These are phyloP conservation scores for Gopherus evgoodei DNA, from an alignment of 2,113 vertebrate genomes.

Conservation along the genomic window DNA sequence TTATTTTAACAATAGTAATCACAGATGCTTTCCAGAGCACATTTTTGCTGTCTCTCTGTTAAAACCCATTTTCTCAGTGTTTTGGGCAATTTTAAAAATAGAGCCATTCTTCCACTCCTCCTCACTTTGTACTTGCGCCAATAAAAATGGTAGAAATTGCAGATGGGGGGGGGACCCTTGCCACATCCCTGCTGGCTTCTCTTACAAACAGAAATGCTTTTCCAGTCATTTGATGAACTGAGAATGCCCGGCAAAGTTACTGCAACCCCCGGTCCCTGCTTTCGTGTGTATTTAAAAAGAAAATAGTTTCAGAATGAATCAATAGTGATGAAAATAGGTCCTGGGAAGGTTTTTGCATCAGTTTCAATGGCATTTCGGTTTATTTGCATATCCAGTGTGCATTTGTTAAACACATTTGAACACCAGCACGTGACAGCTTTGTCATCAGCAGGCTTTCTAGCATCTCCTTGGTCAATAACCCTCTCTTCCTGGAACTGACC, in stretches of 20 bases:
- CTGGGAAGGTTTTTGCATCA: conserved; percentile 28
- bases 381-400: conserved; percentile 32
- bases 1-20: background rate
- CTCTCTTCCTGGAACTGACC: background rate
- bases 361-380: conserved; percentile 40
- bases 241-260: background rate
- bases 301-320: conserved; percentile 66
- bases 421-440: background rate
- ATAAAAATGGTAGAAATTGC: background rate
- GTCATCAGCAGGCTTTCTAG: background rate
- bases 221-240: conserved; percentile 12
- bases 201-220: background rate
- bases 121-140: background rate
- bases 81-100: background rate
- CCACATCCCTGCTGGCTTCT: conserved; percentile 7
- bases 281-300: background rate
- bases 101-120: background rate
- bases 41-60: background rate
- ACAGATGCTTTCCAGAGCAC: background rate
- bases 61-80: background rate
- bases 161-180: background rate
- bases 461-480: background rate
- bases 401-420: background rate
- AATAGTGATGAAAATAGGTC: conserved; percentile 47
- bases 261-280: background rate